phyloP scores from a whole-genome alignment of 2,797 vertebrate species.

The Echiichthys vipera region DNA sequence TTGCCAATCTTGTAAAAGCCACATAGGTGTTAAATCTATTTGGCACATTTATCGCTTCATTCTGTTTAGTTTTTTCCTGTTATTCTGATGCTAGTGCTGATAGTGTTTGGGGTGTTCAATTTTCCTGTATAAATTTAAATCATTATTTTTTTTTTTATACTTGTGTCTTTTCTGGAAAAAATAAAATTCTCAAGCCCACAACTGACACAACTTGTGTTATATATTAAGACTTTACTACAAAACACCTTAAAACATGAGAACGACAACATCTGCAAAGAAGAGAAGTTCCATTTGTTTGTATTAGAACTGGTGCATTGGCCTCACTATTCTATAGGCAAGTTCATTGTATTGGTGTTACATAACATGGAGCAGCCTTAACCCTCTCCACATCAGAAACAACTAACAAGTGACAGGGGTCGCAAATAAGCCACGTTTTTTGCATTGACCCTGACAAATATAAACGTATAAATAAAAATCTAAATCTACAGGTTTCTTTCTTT shows the following conservation, averaged over 20 bases:
- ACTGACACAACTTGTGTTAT: not conserved
- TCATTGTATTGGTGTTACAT: not conserved
- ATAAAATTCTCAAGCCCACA: not conserved
- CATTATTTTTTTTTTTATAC: not conserved
- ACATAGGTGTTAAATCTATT: not conserved
- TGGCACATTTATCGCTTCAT: not conserved
- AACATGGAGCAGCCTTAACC: not conserved
- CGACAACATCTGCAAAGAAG: slow-evolving; percentile 25
- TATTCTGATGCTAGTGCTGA: not conserved
- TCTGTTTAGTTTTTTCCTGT: not conserved
- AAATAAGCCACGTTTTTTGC: too few species aligned
- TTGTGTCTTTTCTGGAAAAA: not conserved
- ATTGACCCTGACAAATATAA: too few species aligned
- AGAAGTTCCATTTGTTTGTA: not conserved
- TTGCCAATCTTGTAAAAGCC: not conserved
- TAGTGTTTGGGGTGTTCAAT: not conserved
- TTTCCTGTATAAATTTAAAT: not conserved
- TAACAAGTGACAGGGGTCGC: too few species aligned
- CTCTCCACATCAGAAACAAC: not conserved
- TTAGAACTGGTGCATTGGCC: not conserved
- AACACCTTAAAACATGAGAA: not conserved
- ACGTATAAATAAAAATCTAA: too few species aligned
- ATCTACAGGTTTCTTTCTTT: not conserved
- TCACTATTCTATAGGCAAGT: not conserved
- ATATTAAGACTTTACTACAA: not conserved